Base-by-base conservation (phyloP, 2,888 invertebrate species). In the Rotaria socialis region DNA sequence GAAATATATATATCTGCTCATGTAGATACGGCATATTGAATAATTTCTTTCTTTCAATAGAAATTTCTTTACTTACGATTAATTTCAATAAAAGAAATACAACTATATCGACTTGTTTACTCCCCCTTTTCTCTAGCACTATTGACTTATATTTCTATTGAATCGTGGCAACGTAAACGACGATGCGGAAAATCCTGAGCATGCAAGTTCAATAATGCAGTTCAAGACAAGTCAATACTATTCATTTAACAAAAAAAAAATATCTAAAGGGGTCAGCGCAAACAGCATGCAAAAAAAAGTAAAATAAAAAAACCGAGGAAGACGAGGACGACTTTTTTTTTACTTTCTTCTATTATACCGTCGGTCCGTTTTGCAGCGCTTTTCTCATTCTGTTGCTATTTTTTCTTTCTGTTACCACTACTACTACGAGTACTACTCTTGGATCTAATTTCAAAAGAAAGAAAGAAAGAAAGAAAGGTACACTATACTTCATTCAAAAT, bases 351-450 rank as follows among this genome's bases (percentile, higher is more conserved):
- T 5, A 19, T 35, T 41, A 27, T 67, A 67, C 6, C 24, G 24
- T 24, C 56, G 24, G 22, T 7, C 24, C 24, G 56, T 56, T 24
- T 56, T 67, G 7, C 35, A 35, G 67, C 27, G 67, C 27, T 67
- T 67, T 67, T 67, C 67, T 67, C 67, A 67, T 67, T 67, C 67
- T 67, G 27, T 67, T 27, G 16, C 67, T 67, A 16, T 35, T 67
- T 35, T 35, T 16, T 67, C 67, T 67, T 35, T 67, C 35, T 35
- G 19, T 14, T 27, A 5, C 7, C 35, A 35, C 35, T 27, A 5
- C 7, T 8, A 19, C 35, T 27, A 5, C 7, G 2, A 35, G 2
- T 27, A 5, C 7, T 8, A 19, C 35, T 27, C 11, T 6, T 67
- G 67, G 67, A 67, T 67, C 35, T 35, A 41, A 67, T 67, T 67